These are phyloP conservation scores for Calidris pugnax DNA, from an alignment of 2,113 vertebrate species.

Conservation along the genomic window DNA sequence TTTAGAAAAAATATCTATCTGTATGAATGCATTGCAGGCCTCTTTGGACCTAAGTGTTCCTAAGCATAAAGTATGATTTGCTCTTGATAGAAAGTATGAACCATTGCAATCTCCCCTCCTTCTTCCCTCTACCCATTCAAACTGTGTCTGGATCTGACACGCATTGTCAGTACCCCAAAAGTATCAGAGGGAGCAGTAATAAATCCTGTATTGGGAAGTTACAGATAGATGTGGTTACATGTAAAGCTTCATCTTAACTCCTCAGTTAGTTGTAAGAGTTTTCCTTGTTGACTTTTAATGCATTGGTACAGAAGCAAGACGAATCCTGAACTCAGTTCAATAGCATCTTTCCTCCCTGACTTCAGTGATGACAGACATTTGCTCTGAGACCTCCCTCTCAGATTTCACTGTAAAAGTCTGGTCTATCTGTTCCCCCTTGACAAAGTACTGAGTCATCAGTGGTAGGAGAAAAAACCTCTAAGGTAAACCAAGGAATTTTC, in stretches of 20 bases:
- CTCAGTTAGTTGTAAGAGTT: background rate
- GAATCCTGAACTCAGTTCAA: background rate
- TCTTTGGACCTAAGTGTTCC: background rate
- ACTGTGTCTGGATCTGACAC: background rate
- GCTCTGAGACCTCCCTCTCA: background rate
- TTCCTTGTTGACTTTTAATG: background rate
- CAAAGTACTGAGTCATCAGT: background rate
- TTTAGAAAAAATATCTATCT: background rate
- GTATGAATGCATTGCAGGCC: background rate
- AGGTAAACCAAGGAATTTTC: background rate
- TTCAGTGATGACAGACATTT: background rate
- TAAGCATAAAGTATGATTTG: background rate
- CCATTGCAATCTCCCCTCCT: background rate
- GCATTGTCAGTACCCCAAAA: background rate
- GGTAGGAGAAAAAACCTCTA: background rate
- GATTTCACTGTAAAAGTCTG: background rate
- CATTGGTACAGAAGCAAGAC: background rate
- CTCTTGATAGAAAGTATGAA: background rate
- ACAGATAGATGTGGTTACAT: accelerated
- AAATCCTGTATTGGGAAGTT: background rate
- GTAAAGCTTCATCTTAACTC: background rate
- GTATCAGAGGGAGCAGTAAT: background rate
- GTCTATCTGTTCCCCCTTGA: background rate
- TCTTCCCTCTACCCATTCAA: background rate
- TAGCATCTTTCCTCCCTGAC: background rate